Evolutionary conservation across 1,140 invertebrate genomes (phyloP), one percentile per base, ranked within the genome.

Genomic region (Drosophila azteca): DNA sequence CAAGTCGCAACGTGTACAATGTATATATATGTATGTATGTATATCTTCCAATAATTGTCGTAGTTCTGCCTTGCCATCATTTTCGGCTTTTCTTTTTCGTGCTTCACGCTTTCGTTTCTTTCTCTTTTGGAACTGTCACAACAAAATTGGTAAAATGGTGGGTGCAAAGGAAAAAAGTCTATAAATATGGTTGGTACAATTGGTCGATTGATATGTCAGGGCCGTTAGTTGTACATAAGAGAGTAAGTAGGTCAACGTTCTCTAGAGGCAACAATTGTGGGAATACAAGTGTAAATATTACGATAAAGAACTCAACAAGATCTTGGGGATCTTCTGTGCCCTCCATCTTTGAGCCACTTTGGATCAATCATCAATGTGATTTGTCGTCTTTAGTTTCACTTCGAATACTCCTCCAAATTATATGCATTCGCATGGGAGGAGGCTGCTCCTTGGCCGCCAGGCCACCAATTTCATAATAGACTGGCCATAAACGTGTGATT

Each of bases 31-130:
- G 17, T 20, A 20, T 20, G 24, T 69, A 50, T 58, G n/a, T n/a
- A 69, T 58, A 69, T 69, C 65, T 57, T 43, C 84, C 84, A 84
- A 72, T 79, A 83, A 83, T 84, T 83, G 80, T 62, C 64, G 64
- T 3, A 15, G 11, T 13, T 44, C 13, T 59, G 29, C 26, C 31
- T 57, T 31, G 35, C 64, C 60, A 45, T n/a, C 31, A 48, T 43
- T 54, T 78, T 66, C 13, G 35, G 35, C 26, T 11, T 54, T 53
- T 54, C 53, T 68, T 69, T 63, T 48, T 50, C 46, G 60, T 35
- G 17, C 46, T 76, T 58, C 68, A 81, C 78, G 78, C 71, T 84
- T 83, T 84, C 76, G 57, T 79, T 79, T 54, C 45, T 57, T 60
- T 68, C 45, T 57, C 57, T 68, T 44, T 31, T 55, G 55, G 55